phyloP scores from a whole-genome alignment of 1,140 invertebrate species.

The Zaprionus kolodkinae region DNA sequence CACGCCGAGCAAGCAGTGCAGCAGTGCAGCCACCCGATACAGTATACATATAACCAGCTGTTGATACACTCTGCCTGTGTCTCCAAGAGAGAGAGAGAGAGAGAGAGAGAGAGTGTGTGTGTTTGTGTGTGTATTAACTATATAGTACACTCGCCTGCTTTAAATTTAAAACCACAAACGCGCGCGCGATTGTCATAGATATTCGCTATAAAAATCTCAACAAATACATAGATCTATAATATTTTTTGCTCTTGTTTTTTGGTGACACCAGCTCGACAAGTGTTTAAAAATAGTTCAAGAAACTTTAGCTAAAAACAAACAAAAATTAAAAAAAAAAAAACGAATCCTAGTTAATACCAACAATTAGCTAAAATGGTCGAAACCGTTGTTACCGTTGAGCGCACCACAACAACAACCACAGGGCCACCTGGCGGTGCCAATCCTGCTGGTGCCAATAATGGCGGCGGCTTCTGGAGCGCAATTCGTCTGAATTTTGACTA shows the following conservation, averaged over 20 bases:
- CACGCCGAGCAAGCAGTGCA: slow-evolving; percentile 38
- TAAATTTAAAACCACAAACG: slow-evolving; percentile 41
- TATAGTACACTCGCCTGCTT: slow-evolving; percentile 13
- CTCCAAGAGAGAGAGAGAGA: too few relatives aligned
- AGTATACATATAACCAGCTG: not conserved
- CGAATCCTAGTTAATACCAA: slow-evolving; percentile 26
- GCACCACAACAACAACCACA: slow-evolving; percentile 86
- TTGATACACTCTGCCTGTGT: not conserved
- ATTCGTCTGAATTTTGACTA: slow-evolving; percentile 87
- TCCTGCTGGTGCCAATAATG: slow-evolving; percentile 68
- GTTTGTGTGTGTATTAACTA: slow-evolving; percentile 2
- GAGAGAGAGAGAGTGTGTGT: not conserved
- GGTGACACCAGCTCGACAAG: slow-evolving; percentile 65
- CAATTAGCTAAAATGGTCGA: slow-evolving; percentile 86
- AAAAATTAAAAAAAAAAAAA: not conserved
- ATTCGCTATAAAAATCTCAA: slow-evolving; percentile 22
- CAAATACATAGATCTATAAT: slow-evolving; percentile 9
- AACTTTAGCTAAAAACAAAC: slow-evolving; percentile 20
- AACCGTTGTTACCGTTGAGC: slow-evolving; percentile 88
- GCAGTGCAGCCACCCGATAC: slow-evolving; percentile 14
- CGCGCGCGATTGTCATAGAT: slow-evolving; percentile 59
- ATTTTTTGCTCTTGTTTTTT: slow-evolving; percentile 74
- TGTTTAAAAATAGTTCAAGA: slow-evolving; percentile 69
- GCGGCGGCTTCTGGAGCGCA: slow-evolving; percentile 85
- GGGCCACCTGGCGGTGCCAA: slow-evolving; percentile 85